A percentile compares a stretch with the other conserved stretches of the same genome.
These are phyloP conservation scores for Drosophila teissieri DNA, from an alignment of 1,140 invertebrate genomes.

Conservation along the genomic window DNA sequence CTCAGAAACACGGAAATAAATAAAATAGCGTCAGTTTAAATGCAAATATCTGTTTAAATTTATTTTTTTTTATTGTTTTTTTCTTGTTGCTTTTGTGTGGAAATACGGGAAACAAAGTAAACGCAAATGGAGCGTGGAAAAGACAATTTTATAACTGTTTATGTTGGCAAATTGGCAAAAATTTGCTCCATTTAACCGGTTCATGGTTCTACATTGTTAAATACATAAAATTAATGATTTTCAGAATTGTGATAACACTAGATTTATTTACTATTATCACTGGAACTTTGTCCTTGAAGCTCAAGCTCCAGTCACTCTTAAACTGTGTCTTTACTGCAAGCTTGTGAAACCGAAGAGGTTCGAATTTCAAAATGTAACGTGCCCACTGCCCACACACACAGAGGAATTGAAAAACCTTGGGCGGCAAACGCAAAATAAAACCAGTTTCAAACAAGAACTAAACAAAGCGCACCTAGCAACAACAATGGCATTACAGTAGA, in stretches of 20 bases:
- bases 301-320: conserved; percentile 1
- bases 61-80: not conserved
- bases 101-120: conserved; percentile 1
- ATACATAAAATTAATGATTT: too few relatives aligned
- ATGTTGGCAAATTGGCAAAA: conserved; percentile 25
- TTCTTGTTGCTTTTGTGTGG: not conserved
- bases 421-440: conserved; percentile 37
- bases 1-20: conserved; percentile 27
- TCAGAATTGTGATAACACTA: too few relatives aligned
- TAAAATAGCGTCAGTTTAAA: conserved; percentile 13
- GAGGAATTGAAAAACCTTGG: conserved; percentile 20
- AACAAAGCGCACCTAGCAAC: conserved; percentile 49
- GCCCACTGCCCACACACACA: conserved; percentile 22
- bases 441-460: conserved; percentile 48
- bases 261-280: not conserved
- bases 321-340: conserved; percentile 11
- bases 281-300: not conserved
- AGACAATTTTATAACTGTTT: conserved; percentile 30
- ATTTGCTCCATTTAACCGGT: conserved; percentile 20
- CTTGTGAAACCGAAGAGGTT: conserved; percentile 30
- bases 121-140: conserved; percentile 36
- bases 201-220: not conserved
- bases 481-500: conserved; percentile 10
- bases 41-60: conserved; percentile 15
- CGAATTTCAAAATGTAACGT: conserved; percentile 55